These are phyloP conservation scores for Bicyclus anynana DNA, from an alignment of 1,140 invertebrate genomes.

Conservation along the genomic window DNA sequence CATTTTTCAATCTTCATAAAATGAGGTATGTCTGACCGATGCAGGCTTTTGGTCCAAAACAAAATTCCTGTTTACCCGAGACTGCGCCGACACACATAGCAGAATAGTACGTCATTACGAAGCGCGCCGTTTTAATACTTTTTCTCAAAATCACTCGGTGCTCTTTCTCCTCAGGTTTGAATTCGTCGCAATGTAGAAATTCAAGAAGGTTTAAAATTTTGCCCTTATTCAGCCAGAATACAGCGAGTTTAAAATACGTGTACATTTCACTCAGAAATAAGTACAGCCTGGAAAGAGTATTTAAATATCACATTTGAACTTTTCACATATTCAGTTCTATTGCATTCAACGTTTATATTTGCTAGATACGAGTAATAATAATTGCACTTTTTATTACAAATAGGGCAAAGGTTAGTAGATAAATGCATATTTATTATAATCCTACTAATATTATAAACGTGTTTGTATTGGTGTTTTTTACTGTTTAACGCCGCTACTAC, in stretches of 20 bases:
- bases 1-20: too few relatives aligned
- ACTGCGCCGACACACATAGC: constrained; percentile 68
- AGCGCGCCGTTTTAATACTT: constrained; percentile 58
- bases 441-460: too few relatives aligned
- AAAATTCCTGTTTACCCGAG: constrained; percentile 43
- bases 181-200: constrained; percentile 63
- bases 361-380: too few relatives aligned
- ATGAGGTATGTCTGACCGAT: too few relatives aligned
- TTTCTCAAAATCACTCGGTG: constrained; percentile 54
- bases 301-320: not conserved
- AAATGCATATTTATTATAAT: too few relatives aligned
- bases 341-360: too few relatives aligned
- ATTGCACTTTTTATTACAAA: too few relatives aligned
- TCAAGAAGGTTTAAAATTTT: constrained; percentile 60
- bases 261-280: constrained; percentile 74
- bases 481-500: too few relatives aligned
- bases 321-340: too few relatives aligned
- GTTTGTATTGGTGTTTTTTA: too few relatives aligned
- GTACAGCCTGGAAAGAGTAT: constrained; percentile 59
- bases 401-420: too few relatives aligned
- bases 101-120: constrained; percentile 66
- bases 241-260: constrained; percentile 68
- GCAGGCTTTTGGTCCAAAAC: too few relatives aligned
- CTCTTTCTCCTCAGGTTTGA: constrained; percentile 59
- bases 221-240: constrained; percentile 66